Evolutionary conservation across 2,888 invertebrate species (phyloP).

Genomic region (Thera britannica): DNA sequence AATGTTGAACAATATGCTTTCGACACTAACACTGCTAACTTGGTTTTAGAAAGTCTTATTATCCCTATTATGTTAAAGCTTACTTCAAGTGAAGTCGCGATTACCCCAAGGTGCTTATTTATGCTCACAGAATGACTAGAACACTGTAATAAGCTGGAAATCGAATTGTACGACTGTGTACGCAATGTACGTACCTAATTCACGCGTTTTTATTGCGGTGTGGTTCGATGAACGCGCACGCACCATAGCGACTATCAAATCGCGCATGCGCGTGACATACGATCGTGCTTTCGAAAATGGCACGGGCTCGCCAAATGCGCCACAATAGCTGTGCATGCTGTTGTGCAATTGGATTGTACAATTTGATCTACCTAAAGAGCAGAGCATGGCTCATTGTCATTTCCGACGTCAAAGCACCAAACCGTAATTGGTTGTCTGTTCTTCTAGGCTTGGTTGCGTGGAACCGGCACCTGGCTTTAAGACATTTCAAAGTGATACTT

Average conservation of each 20-base stretch:
- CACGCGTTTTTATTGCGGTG: constrained; percentile 63
- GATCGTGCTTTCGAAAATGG: constrained; percentile 46
- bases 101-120: constrained; percentile 48
- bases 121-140: constrained; percentile 50
- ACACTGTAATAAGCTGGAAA: constrained; percentile 43
- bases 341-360: constrained; percentile 52
- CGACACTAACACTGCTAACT: constrained; percentile 7
- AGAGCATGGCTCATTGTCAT: background rate
- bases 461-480: too few species aligned
- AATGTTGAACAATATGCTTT: constrained; percentile 17
- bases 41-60: constrained; percentile 30
- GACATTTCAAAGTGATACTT: too few species aligned
- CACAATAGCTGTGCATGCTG: constrained; percentile 50
- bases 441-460: too few species aligned
- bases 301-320: constrained; percentile 50
- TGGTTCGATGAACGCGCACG: constrained; percentile 65
- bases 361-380: constrained; percentile 7
- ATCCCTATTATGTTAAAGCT: constrained; percentile 25
- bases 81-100: constrained; percentile 27
- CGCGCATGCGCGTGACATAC: constrained; percentile 61
- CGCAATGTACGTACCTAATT: constrained; percentile 39
- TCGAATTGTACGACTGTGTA: constrained; percentile 32
- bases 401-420: background rate
- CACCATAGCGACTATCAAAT: constrained; percentile 62
- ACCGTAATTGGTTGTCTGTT: too few species aligned